Evolutionary conservation across 2,888 invertebrate species (phyloP).

Genomic region (Rhamnusium bicolor): DNA sequence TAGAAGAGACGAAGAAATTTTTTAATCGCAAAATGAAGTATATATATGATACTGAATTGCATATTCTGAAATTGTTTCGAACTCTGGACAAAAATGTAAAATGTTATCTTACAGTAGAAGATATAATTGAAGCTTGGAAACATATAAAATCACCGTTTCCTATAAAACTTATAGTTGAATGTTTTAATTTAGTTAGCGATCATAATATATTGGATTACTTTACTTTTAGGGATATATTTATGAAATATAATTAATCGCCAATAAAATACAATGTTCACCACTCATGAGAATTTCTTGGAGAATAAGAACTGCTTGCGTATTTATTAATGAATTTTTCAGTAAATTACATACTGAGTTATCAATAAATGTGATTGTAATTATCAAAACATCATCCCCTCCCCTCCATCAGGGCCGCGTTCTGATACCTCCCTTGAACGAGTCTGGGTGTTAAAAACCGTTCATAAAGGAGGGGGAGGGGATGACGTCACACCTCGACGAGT

Average conservation of each 20-base stretch:
- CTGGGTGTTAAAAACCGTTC: too few species aligned
- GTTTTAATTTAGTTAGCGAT: conserved; percentile 43
- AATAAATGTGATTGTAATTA: too few species aligned
- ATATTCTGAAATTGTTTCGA: conserved; percentile 44
- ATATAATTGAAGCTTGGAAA: conserved; percentile 39
- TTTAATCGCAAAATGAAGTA: conserved; percentile 34
- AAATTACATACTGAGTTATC: too few species aligned
- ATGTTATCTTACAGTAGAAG: conserved; percentile 42
- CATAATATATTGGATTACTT: conserved; percentile 48
- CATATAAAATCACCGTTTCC: conserved; percentile 31
- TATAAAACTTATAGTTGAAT: conserved; percentile 40
- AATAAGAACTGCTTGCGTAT: too few species aligned
- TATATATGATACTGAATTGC: conserved; percentile 42
- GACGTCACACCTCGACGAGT: too few species aligned
- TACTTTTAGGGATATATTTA: conserved; percentile 40
- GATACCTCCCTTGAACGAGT: too few species aligned
- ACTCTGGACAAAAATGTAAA: conserved; percentile 37
- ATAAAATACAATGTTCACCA: too few species aligned
- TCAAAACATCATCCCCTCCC: too few species aligned
- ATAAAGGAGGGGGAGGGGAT: too few species aligned
- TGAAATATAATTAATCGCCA: conserved; percentile 30
- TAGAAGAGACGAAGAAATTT: conserved; percentile 24
- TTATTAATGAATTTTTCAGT: too few species aligned
- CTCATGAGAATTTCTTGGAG: too few species aligned
- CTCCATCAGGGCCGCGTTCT: too few species aligned